Conservation (phyloP, 2,113 vertebrate genomes). For the Speoplatyrhinus poulsoni region DNA sequence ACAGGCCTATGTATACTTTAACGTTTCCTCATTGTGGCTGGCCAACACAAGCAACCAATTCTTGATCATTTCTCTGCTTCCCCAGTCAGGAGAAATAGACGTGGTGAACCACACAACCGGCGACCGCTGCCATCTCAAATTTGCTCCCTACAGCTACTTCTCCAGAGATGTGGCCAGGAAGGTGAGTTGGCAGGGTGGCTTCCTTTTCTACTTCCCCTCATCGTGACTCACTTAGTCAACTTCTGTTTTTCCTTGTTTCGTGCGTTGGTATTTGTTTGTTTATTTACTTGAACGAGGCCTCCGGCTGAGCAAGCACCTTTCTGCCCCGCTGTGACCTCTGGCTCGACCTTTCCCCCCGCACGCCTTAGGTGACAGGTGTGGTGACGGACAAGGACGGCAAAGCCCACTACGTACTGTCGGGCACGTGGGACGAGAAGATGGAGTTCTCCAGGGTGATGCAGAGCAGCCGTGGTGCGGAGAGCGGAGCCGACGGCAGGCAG, state of each 20-base stretch:
- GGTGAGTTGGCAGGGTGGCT: conserved; percentile 69
- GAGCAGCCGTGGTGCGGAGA: conserved; percentile 79
- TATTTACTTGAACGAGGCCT: too few relatives aligned
- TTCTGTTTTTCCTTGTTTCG: background rate
- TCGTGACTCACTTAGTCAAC: conserved; percentile 30
- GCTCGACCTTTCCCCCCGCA: background rate
- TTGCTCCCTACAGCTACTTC: conserved; percentile 97
- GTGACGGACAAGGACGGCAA: conserved; percentile 88
- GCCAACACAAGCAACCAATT: too few relatives aligned
- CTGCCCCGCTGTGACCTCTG: background rate
- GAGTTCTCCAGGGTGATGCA: conserved; percentile 87
- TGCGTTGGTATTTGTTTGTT: background rate
- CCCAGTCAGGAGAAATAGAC: conserved; percentile 95
- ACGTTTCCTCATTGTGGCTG: too few relatives aligned
- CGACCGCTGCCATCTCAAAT: conserved; percentile 95
- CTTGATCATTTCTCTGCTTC: conserved; percentile 4
- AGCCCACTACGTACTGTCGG: conserved; percentile 88
- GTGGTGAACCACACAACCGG: conserved; percentile 92
- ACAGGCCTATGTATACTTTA: too few relatives aligned
- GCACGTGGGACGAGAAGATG: conserved; percentile 98
- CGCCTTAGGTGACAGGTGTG: conserved; percentile 88
- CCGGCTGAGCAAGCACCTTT: background rate
- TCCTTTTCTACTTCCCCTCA: background rate
- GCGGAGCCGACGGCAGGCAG: conserved; percentile 84
- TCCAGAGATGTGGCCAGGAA: conserved; percentile 94